phyloP scores from a whole-genome alignment of 2,113 vertebrate species.

The Psittacara wagleri region DNA sequence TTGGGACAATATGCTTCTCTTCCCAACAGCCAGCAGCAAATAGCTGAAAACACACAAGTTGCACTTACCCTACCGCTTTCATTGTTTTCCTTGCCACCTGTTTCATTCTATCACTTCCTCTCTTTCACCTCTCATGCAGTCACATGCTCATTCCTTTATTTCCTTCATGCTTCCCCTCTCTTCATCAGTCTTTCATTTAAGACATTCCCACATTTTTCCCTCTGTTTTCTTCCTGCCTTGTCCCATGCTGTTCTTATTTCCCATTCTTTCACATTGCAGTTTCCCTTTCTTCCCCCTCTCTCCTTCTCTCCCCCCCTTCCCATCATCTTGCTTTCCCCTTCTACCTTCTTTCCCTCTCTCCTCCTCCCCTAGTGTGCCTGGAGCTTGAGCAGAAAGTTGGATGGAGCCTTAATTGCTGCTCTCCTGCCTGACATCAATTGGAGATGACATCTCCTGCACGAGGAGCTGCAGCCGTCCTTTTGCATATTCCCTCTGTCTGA shows the following conservation, averaged over 20 bases:
- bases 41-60: background rate
- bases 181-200: background rate
- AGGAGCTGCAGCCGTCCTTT: constrained; percentile 70
- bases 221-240: background rate
- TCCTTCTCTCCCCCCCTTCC: background rate
- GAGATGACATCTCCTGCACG: constrained; percentile 76
- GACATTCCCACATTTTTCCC: background rate
- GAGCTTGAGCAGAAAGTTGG: constrained; percentile 36
- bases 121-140: background rate
- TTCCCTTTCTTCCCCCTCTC: background rate
- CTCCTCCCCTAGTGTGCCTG: constrained; percentile 41
- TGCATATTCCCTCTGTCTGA: constrained; percentile 83
- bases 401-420: constrained; percentile 67
- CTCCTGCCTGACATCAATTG: constrained; percentile 66
- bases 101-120: background rate
- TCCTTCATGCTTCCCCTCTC: background rate
- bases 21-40: background rate
- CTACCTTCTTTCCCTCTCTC: background rate
- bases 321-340: background rate
- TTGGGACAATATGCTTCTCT: background rate
- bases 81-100: background rate
- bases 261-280: background rate
- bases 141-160: background rate
- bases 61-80: background rate
- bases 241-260: background rate